phyloP scores from a whole-genome alignment of 2,113 vertebrate genomes.

The Ceyx melanurus region DNA sequence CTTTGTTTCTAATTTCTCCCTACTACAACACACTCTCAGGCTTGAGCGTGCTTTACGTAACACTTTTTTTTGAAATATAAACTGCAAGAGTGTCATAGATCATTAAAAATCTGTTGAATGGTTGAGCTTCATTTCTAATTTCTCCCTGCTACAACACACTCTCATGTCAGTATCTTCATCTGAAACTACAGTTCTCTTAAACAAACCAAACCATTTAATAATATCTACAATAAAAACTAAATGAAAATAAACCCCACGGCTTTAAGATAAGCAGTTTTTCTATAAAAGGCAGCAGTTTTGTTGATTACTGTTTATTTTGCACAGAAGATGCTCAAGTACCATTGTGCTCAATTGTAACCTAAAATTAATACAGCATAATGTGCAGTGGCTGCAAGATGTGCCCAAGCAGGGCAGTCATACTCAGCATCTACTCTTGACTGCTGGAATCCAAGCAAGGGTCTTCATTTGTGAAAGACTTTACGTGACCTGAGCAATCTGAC shows the following conservation, averaged over 20 bases:
- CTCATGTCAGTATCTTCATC: accelerated
- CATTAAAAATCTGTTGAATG: neutral
- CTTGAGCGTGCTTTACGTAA: neutral
- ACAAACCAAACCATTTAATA: neutral
- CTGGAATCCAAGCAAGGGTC: neutral
- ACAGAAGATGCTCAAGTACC: neutral
- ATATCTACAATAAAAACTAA: neutral
- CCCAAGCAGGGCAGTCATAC: neutral
- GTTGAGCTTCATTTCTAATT: neutral
- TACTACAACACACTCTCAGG: neutral
- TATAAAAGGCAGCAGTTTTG: neutral
- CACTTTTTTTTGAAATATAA: neutral
- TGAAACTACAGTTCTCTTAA: neutral
- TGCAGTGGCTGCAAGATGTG: neutral
- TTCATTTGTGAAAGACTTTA: neutral
- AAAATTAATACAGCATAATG: neutral
- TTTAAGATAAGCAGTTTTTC: neutral
- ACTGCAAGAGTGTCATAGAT: neutral
- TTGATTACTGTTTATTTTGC: neutral
- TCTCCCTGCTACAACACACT: neutral
- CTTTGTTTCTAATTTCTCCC: too few relatives aligned
- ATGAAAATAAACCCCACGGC: accelerated
- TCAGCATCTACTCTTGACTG: neutral
- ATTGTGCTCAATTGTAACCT: neutral
- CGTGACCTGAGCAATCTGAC: neutral